These are phyloP conservation scores for Elmis aenea DNA, from an alignment of 2,888 invertebrate species.

Conservation along the genomic window DNA sequence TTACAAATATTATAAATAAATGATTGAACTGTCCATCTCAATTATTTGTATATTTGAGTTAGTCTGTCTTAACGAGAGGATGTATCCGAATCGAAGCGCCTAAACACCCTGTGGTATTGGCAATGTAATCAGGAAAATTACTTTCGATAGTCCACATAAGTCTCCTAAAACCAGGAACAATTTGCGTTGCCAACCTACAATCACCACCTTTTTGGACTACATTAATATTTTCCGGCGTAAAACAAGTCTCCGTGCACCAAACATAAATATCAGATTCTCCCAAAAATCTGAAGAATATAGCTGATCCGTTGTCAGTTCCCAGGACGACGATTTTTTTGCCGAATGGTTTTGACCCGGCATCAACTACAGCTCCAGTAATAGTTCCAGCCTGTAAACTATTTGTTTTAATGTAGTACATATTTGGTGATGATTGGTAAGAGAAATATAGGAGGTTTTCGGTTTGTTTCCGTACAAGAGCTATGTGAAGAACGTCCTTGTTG, in stretches of 20 bases:
- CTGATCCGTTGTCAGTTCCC: conserved; percentile 57
- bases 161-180: conserved; percentile 54
- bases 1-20: too few relatives aligned
- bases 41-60: too few relatives aligned
- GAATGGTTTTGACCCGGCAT: conserved; percentile 54
- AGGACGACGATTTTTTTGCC: conserved; percentile 52
- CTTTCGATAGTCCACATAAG: conserved; percentile 62
- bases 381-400: conserved; percentile 51
- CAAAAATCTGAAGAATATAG: conserved; percentile 58
- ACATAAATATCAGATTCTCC: conserved; percentile 59
- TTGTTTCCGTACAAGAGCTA: conserved; percentile 49
- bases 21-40: too few relatives aligned
- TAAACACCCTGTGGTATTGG: conserved; percentile 55
- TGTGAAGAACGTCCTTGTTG: conserved; percentile 55
- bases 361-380: conserved; percentile 53
- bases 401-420: conserved; percentile 55
- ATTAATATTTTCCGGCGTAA: conserved; percentile 53
- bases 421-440: conserved; percentile 54
- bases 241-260: conserved; percentile 58
- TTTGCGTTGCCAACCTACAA: conserved; percentile 58
- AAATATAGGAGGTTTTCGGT: conserved; percentile 53
- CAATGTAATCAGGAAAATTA: conserved; percentile 62
- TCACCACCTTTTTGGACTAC: conserved; percentile 56
- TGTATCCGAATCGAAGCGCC: conserved; percentile 59
- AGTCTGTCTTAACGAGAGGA: conserved; percentile 55